Percentiles rank a stretch among this genome's conserved stretches.
phyloP scores from a whole-genome alignment of 2,797 vertebrate genomes.

The Cephalopachus bancanus region DNA sequence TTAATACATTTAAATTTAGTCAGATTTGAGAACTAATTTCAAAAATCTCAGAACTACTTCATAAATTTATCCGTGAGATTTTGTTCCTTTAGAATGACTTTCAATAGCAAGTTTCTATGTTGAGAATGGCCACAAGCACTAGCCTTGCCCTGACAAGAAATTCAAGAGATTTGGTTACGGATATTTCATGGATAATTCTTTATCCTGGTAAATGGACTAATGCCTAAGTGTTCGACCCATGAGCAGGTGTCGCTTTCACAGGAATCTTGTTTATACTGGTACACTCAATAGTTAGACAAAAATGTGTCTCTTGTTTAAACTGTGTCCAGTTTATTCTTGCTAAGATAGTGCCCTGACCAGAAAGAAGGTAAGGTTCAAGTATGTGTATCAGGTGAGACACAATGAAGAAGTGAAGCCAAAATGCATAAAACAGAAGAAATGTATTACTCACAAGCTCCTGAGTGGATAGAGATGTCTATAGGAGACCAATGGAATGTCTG shows the following conservation, averaged over 20 bases:
- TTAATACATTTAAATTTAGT: neutral
- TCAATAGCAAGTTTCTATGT: neutral
- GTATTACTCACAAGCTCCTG: neutral
- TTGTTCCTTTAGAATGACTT: neutral
- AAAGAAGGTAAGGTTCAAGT: neutral
- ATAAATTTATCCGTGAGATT: neutral
- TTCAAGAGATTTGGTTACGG: neutral
- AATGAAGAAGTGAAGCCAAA: neutral
- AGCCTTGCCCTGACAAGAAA: neutral
- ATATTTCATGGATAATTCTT: neutral
- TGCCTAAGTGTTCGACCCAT: neutral
- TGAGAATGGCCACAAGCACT: neutral
- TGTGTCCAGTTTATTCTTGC: neutral
- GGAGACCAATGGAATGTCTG: too few species aligned
- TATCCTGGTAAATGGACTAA: neutral
- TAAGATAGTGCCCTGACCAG: neutral
- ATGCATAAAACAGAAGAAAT: neutral
- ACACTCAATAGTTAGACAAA: neutral
- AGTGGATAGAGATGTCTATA: neutral
- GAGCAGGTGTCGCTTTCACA: neutral
- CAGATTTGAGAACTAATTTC: neutral
- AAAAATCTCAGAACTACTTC: neutral
- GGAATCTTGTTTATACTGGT: neutral
- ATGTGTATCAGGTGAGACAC: neutral
- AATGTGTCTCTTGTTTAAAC: neutral